phyloP scores from a whole-genome alignment of 2,113 vertebrate genomes.

The Lophius piscatorius region DNA sequence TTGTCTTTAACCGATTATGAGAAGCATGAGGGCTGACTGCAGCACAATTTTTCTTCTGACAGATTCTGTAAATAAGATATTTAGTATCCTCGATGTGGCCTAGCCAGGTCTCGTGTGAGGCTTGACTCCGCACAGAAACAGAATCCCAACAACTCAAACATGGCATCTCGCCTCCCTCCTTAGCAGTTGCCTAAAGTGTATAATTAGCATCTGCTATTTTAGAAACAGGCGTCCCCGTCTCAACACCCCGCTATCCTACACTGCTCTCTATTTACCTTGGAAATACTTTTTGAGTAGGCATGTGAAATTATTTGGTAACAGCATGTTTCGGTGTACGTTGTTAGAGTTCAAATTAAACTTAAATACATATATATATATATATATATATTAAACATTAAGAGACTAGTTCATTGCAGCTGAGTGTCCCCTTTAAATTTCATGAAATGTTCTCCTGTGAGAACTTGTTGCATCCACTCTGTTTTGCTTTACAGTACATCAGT shows the following conservation, averaged over 20 bases:
- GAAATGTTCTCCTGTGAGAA: slow-evolving; percentile 28
- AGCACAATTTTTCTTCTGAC: slow-evolving; percentile 33
- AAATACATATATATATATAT: no score
- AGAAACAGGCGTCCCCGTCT: slow-evolving; percentile 66
- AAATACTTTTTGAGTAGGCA: slow-evolving; percentile 51
- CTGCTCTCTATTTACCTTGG: slow-evolving; percentile 64
- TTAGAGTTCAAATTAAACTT: no score
- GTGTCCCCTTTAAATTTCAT: slow-evolving; percentile 38
- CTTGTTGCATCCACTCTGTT: slow-evolving; percentile 38
- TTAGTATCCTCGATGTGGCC: slow-evolving; percentile 16
- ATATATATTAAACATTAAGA: no score
- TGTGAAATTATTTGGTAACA: slow-evolving; percentile 37
- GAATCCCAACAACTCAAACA: slow-evolving; percentile 61
- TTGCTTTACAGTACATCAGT: slow-evolving; percentile 12
- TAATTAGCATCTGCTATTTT: slow-evolving; percentile 80
- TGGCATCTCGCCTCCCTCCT: slow-evolving; percentile 59
- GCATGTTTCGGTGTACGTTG: slow-evolving; percentile 18
- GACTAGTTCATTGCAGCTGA: no score
- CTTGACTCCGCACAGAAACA: slow-evolving; percentile 36
- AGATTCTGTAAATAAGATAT: slow-evolving; percentile 49
- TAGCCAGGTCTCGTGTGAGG: slow-evolving; percentile 52
- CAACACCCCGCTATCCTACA: slow-evolving; percentile 58
- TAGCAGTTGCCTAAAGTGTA: slow-evolving; percentile 71
- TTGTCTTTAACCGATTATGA: slow-evolving; percentile 50
- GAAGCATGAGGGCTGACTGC: slow-evolving; percentile 50